These are phyloP conservation scores for Napeogenes inachia DNA, from an alignment of 2,888 invertebrate genomes.

Conservation along the genomic window DNA sequence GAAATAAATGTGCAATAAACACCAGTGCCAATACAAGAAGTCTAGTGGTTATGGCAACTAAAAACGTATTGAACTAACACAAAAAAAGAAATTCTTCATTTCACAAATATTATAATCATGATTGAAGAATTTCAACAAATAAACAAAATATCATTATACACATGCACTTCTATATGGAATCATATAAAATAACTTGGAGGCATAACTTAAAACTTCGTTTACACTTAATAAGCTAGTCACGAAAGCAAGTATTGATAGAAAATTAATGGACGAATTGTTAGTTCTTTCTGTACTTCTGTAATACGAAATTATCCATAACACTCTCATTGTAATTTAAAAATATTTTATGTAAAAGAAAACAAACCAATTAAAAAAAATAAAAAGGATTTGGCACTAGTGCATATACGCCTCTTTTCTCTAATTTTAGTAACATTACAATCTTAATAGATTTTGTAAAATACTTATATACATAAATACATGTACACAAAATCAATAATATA, in stretches of 20 bases:
- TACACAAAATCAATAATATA: conserved; percentile 68
- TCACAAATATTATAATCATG: conserved; percentile 21
- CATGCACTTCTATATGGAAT: conserved; percentile 63
- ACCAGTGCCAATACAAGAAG: conserved; percentile 76
- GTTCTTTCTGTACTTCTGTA: conserved; percentile 29
- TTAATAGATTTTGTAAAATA: conserved; percentile 30
- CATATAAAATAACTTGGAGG: conserved; percentile 52
- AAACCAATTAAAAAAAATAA: conserved; percentile 11
- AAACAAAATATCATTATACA: conserved; percentile 52
- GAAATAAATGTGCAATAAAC: conserved; percentile 45
- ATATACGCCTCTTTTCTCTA: conserved; percentile 34
- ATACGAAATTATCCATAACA: conserved; percentile 65
- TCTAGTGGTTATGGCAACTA: conserved; percentile 74
- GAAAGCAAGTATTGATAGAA: conserved; percentile 56
- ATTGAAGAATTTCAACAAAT: conserved; percentile 52
- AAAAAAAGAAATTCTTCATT: conserved; percentile 48
- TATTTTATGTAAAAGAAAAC: conserved; percentile 25
- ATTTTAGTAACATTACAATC: conserved; percentile 54
- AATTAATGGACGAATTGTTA: conserved; percentile 31
- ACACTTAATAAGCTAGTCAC: conserved; percentile 60
- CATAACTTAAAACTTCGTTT: conserved; percentile 48
- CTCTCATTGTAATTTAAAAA: conserved; percentile 48
- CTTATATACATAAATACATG: conserved; percentile 55
- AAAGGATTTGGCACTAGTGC: conserved; percentile 65
- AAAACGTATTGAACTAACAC: conserved; percentile 54